phyloP scores from a whole-genome alignment of 2,113 vertebrate genomes.

The Menura novaehollandiae region DNA sequence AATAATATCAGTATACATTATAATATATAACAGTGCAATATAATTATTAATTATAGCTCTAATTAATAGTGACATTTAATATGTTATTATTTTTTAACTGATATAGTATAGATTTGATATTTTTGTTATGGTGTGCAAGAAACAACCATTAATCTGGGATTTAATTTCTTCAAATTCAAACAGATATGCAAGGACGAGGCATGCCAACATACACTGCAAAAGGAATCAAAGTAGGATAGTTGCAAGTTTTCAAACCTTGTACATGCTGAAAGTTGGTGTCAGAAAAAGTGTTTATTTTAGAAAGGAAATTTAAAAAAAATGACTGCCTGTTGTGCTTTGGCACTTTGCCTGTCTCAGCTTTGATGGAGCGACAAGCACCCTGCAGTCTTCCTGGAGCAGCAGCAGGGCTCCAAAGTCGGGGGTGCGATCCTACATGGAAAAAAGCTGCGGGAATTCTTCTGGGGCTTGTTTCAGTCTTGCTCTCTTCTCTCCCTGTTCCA shows the following conservation, averaged over 20 bases:
- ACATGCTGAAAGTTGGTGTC: background rate
- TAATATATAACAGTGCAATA: background rate
- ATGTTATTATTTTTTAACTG: background rate
- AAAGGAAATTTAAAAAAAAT: background rate
- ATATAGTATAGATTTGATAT: background rate
- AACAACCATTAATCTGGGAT: background rate
- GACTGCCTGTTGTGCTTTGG: background rate
- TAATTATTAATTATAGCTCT: background rate
- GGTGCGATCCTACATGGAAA: background rate
- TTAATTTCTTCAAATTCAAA: background rate
- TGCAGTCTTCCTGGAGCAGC: background rate
- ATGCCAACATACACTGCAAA: background rate
- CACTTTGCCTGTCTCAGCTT: background rate
- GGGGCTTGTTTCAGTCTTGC: background rate
- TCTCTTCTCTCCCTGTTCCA: background rate
- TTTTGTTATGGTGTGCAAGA: background rate
- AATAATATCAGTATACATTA: background rate
- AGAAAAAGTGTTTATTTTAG: constrained; percentile 4
- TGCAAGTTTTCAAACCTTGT: background rate
- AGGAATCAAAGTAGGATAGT: background rate
- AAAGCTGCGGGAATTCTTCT: background rate
- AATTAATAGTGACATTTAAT: background rate
- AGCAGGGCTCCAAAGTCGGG: background rate
- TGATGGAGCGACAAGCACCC: background rate
- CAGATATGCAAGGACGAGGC: background rate